Conservation (phyloP, 2,888 invertebrate species). For the Bugulina stolonifera region DNA sequence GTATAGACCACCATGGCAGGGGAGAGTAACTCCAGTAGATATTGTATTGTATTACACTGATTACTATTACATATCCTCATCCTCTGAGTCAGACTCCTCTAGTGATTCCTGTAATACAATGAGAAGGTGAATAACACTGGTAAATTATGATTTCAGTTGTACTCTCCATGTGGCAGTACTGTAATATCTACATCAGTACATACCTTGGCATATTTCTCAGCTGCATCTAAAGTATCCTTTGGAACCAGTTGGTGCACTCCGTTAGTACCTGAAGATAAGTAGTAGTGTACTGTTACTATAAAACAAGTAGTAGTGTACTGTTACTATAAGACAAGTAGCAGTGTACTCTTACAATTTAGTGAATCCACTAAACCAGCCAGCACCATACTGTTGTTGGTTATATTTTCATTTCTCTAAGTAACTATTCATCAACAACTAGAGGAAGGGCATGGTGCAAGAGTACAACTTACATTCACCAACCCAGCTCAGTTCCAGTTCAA, state of each 20-base stretch:
- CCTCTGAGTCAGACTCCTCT: conserved; percentile 76
- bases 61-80: conserved; percentile 44
- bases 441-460: too few relatives aligned
- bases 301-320: conserved; percentile 29
- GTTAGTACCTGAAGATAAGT: conserved; percentile 55
- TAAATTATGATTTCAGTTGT: too few relatives aligned
- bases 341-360: too few relatives aligned
- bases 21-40: too few relatives aligned
- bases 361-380: too few relatives aligned
- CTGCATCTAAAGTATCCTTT: conserved; percentile 66
- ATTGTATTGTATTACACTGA: too few relatives aligned
- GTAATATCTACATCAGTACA: too few relatives aligned
- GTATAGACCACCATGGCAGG: too few relatives aligned
- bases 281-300: conserved; percentile 53
- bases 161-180: too few relatives aligned
- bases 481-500: conserved; percentile 91
- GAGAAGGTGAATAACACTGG: too few relatives aligned
- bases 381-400: too few relatives aligned
- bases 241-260: conserved; percentile 80
- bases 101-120: conserved; percentile 60
- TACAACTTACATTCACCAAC: conserved; percentile 68
- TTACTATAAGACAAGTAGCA: conserved; percentile 49
- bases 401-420: not conserved
- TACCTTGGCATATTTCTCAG: conserved; percentile 77
- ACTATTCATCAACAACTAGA: not conserved